Conservation (phyloP, 53 echinoderm and acorn worm species). For the Henricia sp. region DNA sequence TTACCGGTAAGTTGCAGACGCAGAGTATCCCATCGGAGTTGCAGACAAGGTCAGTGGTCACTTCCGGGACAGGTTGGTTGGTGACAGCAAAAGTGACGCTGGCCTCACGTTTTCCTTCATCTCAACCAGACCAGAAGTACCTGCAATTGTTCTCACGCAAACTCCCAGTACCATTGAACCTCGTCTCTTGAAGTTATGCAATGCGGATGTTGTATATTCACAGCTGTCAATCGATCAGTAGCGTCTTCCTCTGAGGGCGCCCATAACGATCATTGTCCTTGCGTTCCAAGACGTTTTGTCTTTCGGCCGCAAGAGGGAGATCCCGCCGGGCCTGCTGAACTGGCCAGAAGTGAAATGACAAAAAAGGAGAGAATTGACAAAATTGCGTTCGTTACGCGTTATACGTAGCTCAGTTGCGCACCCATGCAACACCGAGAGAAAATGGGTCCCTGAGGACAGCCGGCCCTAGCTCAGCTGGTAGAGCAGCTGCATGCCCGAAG, state of each 20-base stretch:
- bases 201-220: slow-evolving; percentile 12
- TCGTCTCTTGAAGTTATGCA: slow-evolving; percentile 16
- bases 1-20: background rate
- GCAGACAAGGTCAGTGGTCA: background rate
- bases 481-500: too few species aligned
- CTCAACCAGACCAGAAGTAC: background rate
- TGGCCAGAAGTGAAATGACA: slow-evolving; percentile 25
- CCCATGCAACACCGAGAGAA: too few species aligned
- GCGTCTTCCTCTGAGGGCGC: slow-evolving; percentile 8
- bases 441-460: too few species aligned
- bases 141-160: background rate
- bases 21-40: slow-evolving; percentile 14
- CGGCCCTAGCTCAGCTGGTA: too few species aligned
- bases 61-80: background rate
- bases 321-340: slow-evolving; percentile 46
- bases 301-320: slow-evolving; percentile 50
- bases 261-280: slow-evolving; percentile 13
- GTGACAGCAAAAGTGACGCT: slow-evolving; percentile 10
- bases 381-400: too few species aligned
- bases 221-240: slow-evolving; percentile 20
- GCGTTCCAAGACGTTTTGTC: slow-evolving; percentile 42
- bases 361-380: too few species aligned
- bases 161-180: background rate
- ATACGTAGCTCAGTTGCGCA: too few species aligned
- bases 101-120: background rate